Evolutionary conservation across 2,113 vertebrate genomes (phyloP).

Genomic region (Thoracochromis brauschi): DNA sequence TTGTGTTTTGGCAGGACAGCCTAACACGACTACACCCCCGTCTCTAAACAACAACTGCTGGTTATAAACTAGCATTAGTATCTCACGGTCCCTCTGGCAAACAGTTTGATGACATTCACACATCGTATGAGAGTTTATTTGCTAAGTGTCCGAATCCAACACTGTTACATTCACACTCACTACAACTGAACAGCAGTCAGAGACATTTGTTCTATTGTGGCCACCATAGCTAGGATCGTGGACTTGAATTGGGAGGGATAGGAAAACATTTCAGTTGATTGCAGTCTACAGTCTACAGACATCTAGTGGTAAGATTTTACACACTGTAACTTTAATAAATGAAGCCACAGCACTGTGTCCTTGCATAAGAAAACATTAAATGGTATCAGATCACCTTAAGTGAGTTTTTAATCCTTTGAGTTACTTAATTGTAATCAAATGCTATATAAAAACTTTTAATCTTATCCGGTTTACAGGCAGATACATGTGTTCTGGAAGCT

Average conservation of each 20-base stretch:
- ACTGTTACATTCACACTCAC: neutral
- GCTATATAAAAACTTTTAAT: neutral
- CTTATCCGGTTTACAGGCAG: neutral
- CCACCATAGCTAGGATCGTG: neutral
- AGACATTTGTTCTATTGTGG: neutral
- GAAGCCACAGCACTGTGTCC: neutral
- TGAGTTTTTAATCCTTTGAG: neutral
- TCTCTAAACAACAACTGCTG: neutral
- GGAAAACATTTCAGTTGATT: neutral
- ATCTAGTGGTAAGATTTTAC: neutral
- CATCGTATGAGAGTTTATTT: neutral
- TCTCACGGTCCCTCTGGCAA: neutral
- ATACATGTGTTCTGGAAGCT: neutral
- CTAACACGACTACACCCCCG: fast-evolving
- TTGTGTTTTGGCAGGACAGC: neutral
- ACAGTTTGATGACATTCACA: neutral
- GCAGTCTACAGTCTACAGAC: neutral
- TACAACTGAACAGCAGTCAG: neutral
- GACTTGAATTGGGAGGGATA: neutral
- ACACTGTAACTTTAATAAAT: neutral
- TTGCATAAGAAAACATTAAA: neutral
- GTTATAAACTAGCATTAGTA: neutral
- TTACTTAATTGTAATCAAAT: neutral
- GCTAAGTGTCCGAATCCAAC: neutral
- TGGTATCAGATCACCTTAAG: neutral